Evolutionary conservation across 2,113 vertebrate genomes (phyloP), one percentile per base, ranked within the genome.

Genomic region (Petaurus breviceps): DNA sequence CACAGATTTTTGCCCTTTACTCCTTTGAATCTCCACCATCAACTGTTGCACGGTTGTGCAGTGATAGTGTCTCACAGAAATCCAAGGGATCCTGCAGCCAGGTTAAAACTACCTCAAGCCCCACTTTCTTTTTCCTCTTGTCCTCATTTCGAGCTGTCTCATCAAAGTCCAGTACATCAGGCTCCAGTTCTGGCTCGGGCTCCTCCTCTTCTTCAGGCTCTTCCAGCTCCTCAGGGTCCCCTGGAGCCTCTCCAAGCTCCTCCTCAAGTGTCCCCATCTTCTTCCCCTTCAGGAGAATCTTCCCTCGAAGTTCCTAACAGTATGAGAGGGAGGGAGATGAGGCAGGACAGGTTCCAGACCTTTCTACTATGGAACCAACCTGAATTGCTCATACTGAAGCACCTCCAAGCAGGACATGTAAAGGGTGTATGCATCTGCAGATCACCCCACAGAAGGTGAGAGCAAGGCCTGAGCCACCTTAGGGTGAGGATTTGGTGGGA

Each of bases 241-340:
- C 99, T 19, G 96, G 98, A 2, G 97, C 97, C 9, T 99, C 99
- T 0, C 98, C 98, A 92, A 99, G 90, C 10, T 47, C 98, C 37
- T 98, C 99, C 92, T 98, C 98, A 49, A 99, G 96, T 0, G 98
- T 96, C 1, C 98, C 98, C 0, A 99, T 99, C 98, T 99, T 99
- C 98, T 99, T 99, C 53, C 99, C 99, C 97, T 99, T 99, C 93
- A 99, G 96, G 95, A 99, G 96, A 93, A 99, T 99, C 97, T 99
- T 99, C 50, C 99, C 98, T 92, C 98, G 99, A 96, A 99, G 99
- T 26, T 99, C 99, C 99, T 99, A 97, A 0, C 0, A 47, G 16
- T 55, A 16, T 61, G 90, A 97, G 95, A 96, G 37, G 9, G 93
- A 95, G 93, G 43, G 28, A 24, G 46, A 50, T 68, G 24, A 89